Conservation (phyloP, 2,888 invertebrate species). For the Priapulus caudatus region DNA sequence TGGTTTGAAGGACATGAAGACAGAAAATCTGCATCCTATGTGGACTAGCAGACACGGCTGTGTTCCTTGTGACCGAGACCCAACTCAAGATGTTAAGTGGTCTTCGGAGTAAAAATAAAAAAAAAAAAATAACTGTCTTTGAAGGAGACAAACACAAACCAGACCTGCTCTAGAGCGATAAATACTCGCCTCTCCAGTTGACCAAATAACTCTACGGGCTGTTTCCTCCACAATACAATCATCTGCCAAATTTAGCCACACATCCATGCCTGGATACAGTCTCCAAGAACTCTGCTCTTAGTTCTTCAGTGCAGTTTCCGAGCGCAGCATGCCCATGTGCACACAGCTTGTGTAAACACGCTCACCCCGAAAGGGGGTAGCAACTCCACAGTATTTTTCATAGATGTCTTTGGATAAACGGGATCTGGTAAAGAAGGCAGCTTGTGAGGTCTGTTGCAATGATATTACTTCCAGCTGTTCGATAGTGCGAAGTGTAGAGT, state of each 20-base stretch:
- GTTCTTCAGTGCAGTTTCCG: conserved; percentile 21
- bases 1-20: conserved; percentile 11
- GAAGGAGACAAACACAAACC: conserved; percentile 15
- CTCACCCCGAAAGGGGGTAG: conserved; percentile 20
- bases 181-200: conserved; percentile 17
- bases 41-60: conserved; percentile 14
- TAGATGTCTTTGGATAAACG: conserved; percentile 16
- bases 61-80: conserved; percentile 18
- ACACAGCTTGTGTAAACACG: conserved; percentile 16
- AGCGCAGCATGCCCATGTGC: conserved; percentile 20
- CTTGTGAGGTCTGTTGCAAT: conserved; percentile 18
- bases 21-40: conserved; percentile 16
- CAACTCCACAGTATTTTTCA: conserved; percentile 24
- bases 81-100: conserved; percentile 16
- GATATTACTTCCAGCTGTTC: conserved; percentile 8
- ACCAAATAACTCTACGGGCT: conserved; percentile 15
- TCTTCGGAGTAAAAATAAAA: no score
- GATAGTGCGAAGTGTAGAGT: conserved; percentile 5
- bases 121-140: conserved; percentile 17
- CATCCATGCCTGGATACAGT: conserved; percentile 16
- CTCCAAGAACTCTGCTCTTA: conserved; percentile 15
- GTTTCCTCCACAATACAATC: conserved; percentile 21
- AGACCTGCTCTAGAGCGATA: conserved; percentile 9
- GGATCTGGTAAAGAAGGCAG: conserved; percentile 23
- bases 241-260: conserved; percentile 22